Base-by-base conservation (phyloP, 2,113 vertebrate genomes). In the Agelaius tricolor region DNA sequence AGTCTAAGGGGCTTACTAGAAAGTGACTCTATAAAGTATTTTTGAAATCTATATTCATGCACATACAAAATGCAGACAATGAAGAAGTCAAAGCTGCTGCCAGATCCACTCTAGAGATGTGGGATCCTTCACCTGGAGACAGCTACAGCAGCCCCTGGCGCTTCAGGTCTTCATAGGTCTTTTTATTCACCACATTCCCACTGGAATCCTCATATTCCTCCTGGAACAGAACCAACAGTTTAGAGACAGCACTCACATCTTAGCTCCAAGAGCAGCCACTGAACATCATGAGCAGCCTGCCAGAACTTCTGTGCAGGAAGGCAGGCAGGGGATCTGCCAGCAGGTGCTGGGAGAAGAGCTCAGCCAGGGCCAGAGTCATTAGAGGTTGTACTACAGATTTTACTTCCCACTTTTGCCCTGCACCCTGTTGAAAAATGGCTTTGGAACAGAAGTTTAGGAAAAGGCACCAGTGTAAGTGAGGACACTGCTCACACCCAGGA, bases 131-230 rank as follows among this genome's bases (percentile, higher is more conserved):
- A 20, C 46, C 17, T 13, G 13, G 90, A 52, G 28, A 37, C 46
- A 67, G 91, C 97, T 98, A 99, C 95, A 99, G 98, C 96, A 99
- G 96, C 43, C 99, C 99, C 73, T 99, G 99, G 69, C 99, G 98
- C 97, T 99, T 99, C 97, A 99, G 96, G 97, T 99, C 99, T 95
- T 99, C 99, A 0, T 99, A 99, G 7, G 99, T 99, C 97, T 99
- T 99, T 96, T 99, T 99, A 95, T 99, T 99, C 86, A 99, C 99
- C 90, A 99, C 99, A 0, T 99, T 99, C 74, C 99, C 99, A 19
- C 98, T 99, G 44, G 99, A 99, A 95, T 99, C 99, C 95, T 99
- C 99, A 1, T 99, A 99, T 80, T 99, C 99, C 94, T 99, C 99
- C 99, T 99, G 94, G 37, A 97, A 92, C 6, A n/a, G 71, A 96